Evolutionary conservation across 2,113 vertebrate genomes (phyloP).

Genomic region (Oriolus oriolus): DNA sequence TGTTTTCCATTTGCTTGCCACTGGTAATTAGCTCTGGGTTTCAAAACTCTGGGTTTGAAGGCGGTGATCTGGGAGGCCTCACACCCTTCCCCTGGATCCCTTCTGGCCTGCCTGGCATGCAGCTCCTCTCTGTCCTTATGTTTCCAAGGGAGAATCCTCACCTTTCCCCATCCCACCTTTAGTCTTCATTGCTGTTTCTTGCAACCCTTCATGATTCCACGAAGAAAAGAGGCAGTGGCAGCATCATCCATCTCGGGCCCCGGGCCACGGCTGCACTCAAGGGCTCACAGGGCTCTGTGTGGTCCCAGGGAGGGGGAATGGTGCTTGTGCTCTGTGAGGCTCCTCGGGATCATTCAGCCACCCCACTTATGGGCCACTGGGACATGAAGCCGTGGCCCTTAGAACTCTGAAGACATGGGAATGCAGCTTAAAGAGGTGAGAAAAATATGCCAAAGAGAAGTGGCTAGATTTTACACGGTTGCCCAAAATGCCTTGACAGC

Average conservation of each 20-base stretch:
- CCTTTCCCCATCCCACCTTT: not conserved
- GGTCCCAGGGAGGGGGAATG: not conserved
- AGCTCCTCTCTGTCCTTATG: not conserved
- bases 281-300: not conserved
- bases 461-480: not conserved
- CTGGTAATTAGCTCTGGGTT: not conserved
- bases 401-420: not conserved
- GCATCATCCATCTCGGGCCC: not conserved
- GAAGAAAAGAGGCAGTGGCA: not conserved
- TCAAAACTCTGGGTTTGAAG: not conserved
- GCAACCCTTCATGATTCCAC: not conserved
- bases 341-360: not conserved
- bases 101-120: not conserved
- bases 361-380: rapidly evolving
- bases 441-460: not conserved
- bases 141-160: not conserved
- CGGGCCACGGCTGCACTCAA: not conserved
- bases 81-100: not conserved
- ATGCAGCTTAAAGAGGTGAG: not conserved
- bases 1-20: not conserved
- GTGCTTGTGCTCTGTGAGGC: not conserved
- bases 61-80: not conserved
- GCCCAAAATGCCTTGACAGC: not conserved
- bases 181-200: not conserved
- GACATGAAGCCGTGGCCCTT: not conserved